Base-by-base conservation (phyloP, 2,797 vertebrate species). In the Eulemur rubriventer region DNA sequence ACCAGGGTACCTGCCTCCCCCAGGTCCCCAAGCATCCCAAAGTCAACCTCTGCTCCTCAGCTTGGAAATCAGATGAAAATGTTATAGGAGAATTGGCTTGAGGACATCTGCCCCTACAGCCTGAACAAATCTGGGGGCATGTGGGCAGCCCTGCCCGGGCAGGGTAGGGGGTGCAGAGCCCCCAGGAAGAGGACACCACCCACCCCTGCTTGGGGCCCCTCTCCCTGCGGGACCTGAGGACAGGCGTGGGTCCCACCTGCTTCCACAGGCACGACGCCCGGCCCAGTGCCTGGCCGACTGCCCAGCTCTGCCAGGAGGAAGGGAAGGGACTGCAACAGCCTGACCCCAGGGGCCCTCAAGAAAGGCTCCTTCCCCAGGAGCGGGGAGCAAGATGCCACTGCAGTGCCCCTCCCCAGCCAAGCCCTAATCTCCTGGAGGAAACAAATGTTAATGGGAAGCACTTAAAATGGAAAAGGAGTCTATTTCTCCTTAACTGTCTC, bases 401-500 rank as follows among this genome's bases (percentile, higher is more conserved):
- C 30, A 30, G 2, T n/a, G 59, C 67, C 55, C 80, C 94, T 83
- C 67, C 97, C 73, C 75, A 57, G 61, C 87, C 80, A 90, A 92
- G 69, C 52, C 95, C 91, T 90, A 48, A 67, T 91, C 94, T 96
- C 95, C 18, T 1, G 57, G 72, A 92, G 96, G 89, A 94, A 96
- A 95, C 89, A 63, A 79, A 89, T 92, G 89, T 75, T 98, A 97
- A 97, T 16, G 83, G 73, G n/a, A 12, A 92, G 75, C 95, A 91
- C 91, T 97, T 96, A 89, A 91, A 96, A 92, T 17, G 48, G 55
- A 95, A 92, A 97, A 86, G 90, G 52, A 86, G 96, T 61, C 91
- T 84, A 38, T 97, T 97, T 93, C 97, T 96, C 94, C 90, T 85
- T 89, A 93, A 97, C 95, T 89, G 91, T 96, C 94, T 95, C 95